Base-by-base conservation (phyloP, 2,113 vertebrate genomes). In the Toxotes jaculatrix region DNA sequence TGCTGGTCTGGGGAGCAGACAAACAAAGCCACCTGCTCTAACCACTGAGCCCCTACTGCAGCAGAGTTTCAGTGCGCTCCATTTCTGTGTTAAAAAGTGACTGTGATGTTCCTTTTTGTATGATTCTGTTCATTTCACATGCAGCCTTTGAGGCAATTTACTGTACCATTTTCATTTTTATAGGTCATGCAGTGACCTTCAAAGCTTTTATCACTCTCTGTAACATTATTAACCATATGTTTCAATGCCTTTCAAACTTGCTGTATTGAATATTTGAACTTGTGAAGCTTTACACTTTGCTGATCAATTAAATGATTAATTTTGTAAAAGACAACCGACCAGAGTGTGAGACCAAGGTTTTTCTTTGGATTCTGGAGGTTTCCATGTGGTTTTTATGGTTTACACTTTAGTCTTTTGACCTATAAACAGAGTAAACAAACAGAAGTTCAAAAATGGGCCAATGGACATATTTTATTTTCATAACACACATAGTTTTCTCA, bases 1-100 rank as follows among this genome's bases (percentile, higher is more conserved):
- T 49, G 70, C 49, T 69, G 16, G 5, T 79, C 51, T 47, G 31
- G 47, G 47, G 63, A n/a, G 56, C 17, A 34, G 62, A 81, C 63
- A 59, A 61, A 71, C 19, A 71, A 74, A 74, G 53, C 64, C 64
- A 21, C 57, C 76, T 69, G 70, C 63, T 74, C 70, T 27, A 23
- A 70, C 32, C 21, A 17, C 63, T 2, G 3, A 74, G n/a, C 56
- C 32, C 21, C 31, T 1, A 14, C 43, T 45, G 69, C 45, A 43
- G 6, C 69, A 19, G 31, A 38, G 16, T 43, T 38, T 47, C 36
- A 72, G 7, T 31, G 14, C 69, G 38, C 63, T 67, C 57, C 57
- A 74, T 43, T 27, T 36, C 5, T 21, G 47, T 57, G 57, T 56
- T 17, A 16, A 43, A 56, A 56, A 34, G 3, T 8, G 17, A 34